Percentiles rank a stretch among this genome's conserved stretches.
phyloP scores from a whole-genome alignment of 2,797 vertebrate species.

The Morelia viridis region DNA sequence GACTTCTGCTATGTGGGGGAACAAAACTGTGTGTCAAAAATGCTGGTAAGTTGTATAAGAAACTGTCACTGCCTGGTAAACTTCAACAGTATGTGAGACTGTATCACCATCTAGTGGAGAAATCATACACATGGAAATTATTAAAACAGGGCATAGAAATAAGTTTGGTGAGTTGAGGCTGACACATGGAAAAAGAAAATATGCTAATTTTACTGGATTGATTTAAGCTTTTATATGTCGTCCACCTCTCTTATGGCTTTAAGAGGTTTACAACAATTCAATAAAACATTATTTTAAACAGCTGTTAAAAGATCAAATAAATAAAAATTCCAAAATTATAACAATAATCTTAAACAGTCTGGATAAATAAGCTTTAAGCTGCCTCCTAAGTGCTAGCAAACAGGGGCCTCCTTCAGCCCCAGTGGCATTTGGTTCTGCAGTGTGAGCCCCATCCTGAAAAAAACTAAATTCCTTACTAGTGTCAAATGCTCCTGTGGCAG shows the following conservation, averaged over 20 bases:
- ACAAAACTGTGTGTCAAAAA: constrained; percentile 90
- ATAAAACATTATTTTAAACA: background rate
- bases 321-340: background rate
- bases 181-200: background rate
- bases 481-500: background rate
- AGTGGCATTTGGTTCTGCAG: background rate
- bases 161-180: background rate
- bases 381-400: background rate
- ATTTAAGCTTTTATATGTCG: background rate
- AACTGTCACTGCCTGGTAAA: background rate
- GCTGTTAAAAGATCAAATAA: background rate
- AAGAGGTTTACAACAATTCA: background rate
- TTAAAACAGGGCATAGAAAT: background rate
- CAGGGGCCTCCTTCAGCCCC: background rate
- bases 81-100: accelerated
- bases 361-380: background rate
- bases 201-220: background rate
- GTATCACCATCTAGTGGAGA: constrained; percentile 21
- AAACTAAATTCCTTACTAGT: background rate
- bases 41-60: constrained; percentile 79
- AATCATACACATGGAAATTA: accelerated
- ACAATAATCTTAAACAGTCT: background rate
- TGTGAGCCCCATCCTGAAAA: background rate
- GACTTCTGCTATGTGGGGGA: constrained; percentile 96
- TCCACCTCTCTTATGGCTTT: background rate